phyloP scores from a whole-genome alignment of 2,888 invertebrate species.

The Pelosia muscerda region DNA sequence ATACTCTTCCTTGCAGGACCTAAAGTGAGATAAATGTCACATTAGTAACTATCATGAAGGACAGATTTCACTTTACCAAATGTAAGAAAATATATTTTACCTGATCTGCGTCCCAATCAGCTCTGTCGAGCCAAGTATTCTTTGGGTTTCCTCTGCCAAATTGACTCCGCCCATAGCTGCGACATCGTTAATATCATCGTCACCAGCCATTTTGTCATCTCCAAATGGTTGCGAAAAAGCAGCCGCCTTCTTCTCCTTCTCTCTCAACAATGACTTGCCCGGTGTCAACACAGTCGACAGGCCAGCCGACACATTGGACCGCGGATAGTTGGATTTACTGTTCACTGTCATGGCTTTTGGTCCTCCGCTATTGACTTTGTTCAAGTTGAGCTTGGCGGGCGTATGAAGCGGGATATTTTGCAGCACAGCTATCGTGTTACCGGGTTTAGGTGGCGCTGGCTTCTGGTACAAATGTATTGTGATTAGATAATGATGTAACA shows the following conservation, averaged over 20 bases:
- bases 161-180: conserved; percentile 99
- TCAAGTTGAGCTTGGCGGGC: conserved; percentile 69
- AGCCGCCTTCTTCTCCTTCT: conserved; percentile 91
- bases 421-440: conserved; percentile 73
- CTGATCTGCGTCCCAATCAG: conserved; percentile 95
- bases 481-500: conserved; percentile 12
- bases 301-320: conserved; percentile 64
- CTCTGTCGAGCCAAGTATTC: conserved; percentile 96
- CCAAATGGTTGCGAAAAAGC: conserved; percentile 68
- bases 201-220: conserved; percentile 89
- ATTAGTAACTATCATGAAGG: too few species aligned
- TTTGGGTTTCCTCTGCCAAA: conserved; percentile 97
- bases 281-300: conserved; percentile 76
- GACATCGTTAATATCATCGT: conserved; percentile 99
- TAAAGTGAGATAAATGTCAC: conserved; percentile 32
- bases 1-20: conserved; percentile 97
- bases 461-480: conserved; percentile 46
- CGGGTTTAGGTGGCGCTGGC: conserved; percentile 66
- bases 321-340: conserved; percentile 70
- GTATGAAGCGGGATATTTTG: conserved; percentile 79
- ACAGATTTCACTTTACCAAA: too few species aligned
- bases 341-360: conserved; percentile 83
- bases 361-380: conserved; percentile 69
- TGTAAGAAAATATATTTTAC: conserved; percentile 45
- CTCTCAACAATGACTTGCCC: conserved; percentile 89